Percentiles rank a stretch among this genome's conserved stretches.
These are phyloP conservation scores for Phataginus tetradactyla DNA, from an alignment of 2,797 vertebrate species.

Conservation along the genomic window DNA sequence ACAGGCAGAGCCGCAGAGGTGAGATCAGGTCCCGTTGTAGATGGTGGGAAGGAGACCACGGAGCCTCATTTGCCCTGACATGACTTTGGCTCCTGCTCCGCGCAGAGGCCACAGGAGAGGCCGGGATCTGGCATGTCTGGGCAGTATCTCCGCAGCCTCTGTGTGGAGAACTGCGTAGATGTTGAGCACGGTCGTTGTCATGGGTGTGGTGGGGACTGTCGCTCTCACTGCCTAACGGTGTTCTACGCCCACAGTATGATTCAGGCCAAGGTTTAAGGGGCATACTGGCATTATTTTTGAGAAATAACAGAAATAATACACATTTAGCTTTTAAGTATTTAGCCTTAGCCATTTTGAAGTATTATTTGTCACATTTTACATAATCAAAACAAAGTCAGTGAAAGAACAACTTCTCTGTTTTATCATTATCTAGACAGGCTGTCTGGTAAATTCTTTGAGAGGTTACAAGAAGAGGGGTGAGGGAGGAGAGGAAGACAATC, in stretches of 20 bases:
- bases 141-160: no score
- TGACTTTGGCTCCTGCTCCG: no score
- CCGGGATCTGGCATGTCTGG: no score
- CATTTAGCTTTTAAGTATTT: neutral
- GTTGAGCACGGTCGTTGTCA: neutral
- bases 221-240: neutral
- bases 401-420: neutral
- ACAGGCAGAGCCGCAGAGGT: no score
- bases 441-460: neutral
- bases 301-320: neutral
- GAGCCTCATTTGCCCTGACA: no score
- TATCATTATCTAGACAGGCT: neutral
- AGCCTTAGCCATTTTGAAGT: neutral
- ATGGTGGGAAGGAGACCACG: no score
- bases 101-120: no score
- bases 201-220: neutral
- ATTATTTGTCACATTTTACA: neutral
- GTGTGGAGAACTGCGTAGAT: no score
- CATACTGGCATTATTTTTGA: neutral
- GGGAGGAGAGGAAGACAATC: neutral
- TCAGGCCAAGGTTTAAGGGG: neutral
- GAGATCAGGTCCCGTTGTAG: no score
- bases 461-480: neutral
- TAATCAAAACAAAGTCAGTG: neutral
- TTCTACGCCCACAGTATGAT: neutral